Conservation (phyloP, 2,888 invertebrate species). For the Ptychoptera albimana region DNA sequence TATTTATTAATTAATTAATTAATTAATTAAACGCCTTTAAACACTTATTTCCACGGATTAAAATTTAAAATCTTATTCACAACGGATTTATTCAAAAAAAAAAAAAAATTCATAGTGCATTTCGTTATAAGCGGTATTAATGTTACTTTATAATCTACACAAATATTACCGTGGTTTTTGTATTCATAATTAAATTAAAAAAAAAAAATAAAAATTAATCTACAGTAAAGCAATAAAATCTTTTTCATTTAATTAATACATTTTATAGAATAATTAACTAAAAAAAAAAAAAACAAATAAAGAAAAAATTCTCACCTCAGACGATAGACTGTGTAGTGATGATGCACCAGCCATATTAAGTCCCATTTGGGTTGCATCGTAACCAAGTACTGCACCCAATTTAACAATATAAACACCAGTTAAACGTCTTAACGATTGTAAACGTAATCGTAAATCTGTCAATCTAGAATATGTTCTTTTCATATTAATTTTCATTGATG, state of each 20-base stretch:
- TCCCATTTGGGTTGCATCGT: conserved; percentile 43
- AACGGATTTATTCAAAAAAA: no score
- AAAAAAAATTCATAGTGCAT: no score
- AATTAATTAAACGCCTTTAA: no score
- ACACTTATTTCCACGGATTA: no score
- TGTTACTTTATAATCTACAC: no score
- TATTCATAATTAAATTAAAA: background rate
- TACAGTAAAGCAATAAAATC: background rate
- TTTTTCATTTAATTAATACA: background rate
- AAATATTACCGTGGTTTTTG: no score
- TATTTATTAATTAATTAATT: no score
- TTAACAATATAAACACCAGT: conserved; percentile 71
- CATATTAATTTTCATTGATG: no score
- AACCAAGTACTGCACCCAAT: conserved; percentile 60
- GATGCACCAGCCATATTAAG: conserved; percentile 24
- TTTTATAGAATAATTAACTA: no score
- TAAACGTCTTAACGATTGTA: conserved; percentile 67
- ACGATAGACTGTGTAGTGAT: conserved; percentile 36
- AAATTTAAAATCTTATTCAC: no score
- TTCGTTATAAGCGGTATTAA: no score
- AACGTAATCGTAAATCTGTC: conserved; percentile 59
- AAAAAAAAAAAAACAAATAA: background rate
- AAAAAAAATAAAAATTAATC: background rate
- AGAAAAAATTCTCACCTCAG: conserved; percentile 35
- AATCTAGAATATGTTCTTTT: conserved; percentile 38